Evolutionary conservation across 2,888 invertebrate species (phyloP), one percentile per base, ranked within the genome.

Genomic region (Salticus scenicus): DNA sequence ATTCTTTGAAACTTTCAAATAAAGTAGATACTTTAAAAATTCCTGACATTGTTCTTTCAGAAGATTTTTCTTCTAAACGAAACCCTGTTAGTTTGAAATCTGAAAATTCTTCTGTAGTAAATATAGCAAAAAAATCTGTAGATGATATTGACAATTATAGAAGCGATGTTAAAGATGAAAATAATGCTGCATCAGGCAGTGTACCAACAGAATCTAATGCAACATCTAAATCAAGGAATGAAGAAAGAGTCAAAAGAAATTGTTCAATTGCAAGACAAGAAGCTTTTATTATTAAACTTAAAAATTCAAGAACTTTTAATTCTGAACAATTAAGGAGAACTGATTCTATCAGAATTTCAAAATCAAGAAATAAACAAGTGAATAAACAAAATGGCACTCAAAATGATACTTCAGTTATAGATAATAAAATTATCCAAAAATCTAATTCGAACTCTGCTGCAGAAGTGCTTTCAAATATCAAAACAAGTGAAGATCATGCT

Each of bases 211-310:
- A 57, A 24, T 47, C 47, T 47, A 14, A 47, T 47, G 12, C 17
- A 10, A 47, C 17, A 17, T 47, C 47, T n/a, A 12, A 1, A 14
- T 7, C 37, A 12, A 17, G 7, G 5, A 24, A 24, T 57, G 57
- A 57, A 57, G 42, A 47, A 10, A 57, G 24, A 57, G 24, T 57
- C 0, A 24, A 57, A 57, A 57, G 57, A 24, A n/a, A 57, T 5
- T 57, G 24, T 57, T 57, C 57, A 5, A 31, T 67, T 33, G 33
- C 8, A n/a, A 77, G 76, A 37, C 77, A 77, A 41, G 83, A 84
- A 69, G 77, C 67, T 33, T 77, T 77, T 31, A 73, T 72, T 51
- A 17, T 77, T 14, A 77, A 73, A 30, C 28, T 51, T 7, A 71
- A 73, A 20, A 30, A 24, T 12, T 27, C 30, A 4, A n/a, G 10